Base-by-base conservation (phyloP, 2,113 vertebrate genomes). In the Rostratula benghalensis region DNA sequence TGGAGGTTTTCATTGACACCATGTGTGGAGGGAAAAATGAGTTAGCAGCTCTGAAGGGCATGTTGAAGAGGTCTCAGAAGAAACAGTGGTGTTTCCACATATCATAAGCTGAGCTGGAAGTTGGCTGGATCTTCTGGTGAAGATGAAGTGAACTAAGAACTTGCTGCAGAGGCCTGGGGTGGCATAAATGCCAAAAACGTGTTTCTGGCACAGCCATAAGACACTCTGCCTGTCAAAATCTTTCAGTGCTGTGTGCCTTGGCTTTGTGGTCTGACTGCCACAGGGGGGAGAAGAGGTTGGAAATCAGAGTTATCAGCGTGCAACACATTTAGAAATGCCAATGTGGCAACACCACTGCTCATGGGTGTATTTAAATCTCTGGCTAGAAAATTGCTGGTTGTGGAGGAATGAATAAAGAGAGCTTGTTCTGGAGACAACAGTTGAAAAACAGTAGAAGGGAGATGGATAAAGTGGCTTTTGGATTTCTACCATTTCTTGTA, bases 291-390 rank as follows among this genome's bases (percentile, higher is more conserved):
- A 75, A 90, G 95, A 90, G 83, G 50, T 50, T 89, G 92, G 86
- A 80, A 90, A 74, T 92, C 67, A 77, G 71, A 91, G 89, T 74
- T 69, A 8, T 54, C 37, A 74, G 15, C 11, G 48, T 68, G 45
- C 45, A 76, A n/a, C 78, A 88, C 92, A 89, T 94, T 97, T 93
- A 94, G 88, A 83, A 83, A 41, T 65, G 54, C 68, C 0, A 0
- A 50, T 86, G 54, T 9, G 76, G 71, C 37, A 81, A 81, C 71
- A 94, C 68, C 37, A 15, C 74, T 60, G 57, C 92, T 90, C 59
- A 33, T 54, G 77, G 86, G 41, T 86, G 90, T 86, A 60, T 80
- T 94, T 90, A 90, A 90, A 86, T 77, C 71, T 86, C 54, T 95
- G 89, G 83, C 69, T 78, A 84, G 81, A 82, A 91, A 94, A 91